Evolutionary conservation across 2,113 vertebrate genomes (phyloP), one percentile per base, ranked within the genome.

Genomic region (Cebidichthys violaceus): DNA sequence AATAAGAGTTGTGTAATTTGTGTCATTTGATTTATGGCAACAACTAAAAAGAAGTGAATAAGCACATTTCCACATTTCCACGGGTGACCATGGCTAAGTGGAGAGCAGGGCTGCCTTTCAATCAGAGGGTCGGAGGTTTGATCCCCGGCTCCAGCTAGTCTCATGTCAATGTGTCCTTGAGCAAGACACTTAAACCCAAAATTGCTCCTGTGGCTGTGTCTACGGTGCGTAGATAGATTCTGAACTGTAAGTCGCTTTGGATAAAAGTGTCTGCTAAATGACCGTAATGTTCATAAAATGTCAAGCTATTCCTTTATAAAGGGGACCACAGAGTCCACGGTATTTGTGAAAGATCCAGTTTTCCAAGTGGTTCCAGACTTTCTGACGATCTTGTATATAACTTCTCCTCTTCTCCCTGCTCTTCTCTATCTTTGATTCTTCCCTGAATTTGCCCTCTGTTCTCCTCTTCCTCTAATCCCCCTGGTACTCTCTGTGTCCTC

Each of bases 391-490:
- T 4, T 72, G 41, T 24, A 20, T 47, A 8, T 4, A 60, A 35
- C 47, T 37, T 67, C 35, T 55, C 54, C 18, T 6, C 1, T 18
- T 55, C 5, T 64, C 50, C 24, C 24, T 60, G 18, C 27, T 37
- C 11, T 67, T 24, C 68, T 45, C 37, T 55, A 8, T 20, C 41
- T 35, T 62, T 79, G 29, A 47, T 35, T 33, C 11, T 50, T 29
- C 5, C 20, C 15, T 69, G 72, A 84, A 41, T 41, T 20, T 76
- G 9, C 57, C 70, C 47, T 45, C 18, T 14, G 0, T 45, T 69
- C 39, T 59, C 45, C 31, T 62, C 61, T 39, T 50, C 55, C 35
- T 78, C 66, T 54, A 24, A 31, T 74, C 37, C 71, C 41, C 17
- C 17, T 67, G 33, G 11, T 66, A 13, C 64, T 57, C 35, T n/a